phyloP scores from a whole-genome alignment of 2,888 invertebrate species.

The Acanthacorydalis orientalis region DNA sequence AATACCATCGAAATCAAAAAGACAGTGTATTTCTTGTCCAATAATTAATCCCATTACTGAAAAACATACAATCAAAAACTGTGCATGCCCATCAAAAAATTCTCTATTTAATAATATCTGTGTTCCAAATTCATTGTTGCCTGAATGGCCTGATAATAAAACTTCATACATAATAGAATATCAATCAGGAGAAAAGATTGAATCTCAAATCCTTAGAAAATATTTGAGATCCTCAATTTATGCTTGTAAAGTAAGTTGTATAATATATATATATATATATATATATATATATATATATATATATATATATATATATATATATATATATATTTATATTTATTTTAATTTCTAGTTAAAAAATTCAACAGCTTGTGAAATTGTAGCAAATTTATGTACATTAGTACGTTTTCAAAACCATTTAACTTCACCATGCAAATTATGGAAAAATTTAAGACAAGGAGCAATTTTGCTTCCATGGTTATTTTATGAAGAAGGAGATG shows the following conservation, averaged over 20 bases:
- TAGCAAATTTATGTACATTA: slow-evolving; percentile 50
- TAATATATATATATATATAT: background rate
- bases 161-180: slow-evolving; percentile 22
- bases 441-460: slow-evolving; percentile 16
- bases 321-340: slow-evolving; percentile 2
- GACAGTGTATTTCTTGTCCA: slow-evolving; percentile 24
- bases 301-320: slow-evolving; percentile 3
- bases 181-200: slow-evolving; percentile 12
- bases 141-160: slow-evolving; percentile 20
- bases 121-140: slow-evolving; percentile 16
- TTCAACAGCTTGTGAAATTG: slow-evolving; percentile 41
- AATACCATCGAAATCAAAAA: slow-evolving; percentile 22
- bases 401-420: slow-evolving; percentile 33
- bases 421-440: slow-evolving; percentile 27
- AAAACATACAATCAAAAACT: slow-evolving; percentile 15
- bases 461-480: slow-evolving; percentile 20
- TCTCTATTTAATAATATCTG: slow-evolving; percentile 16
- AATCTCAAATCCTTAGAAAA: slow-evolving; percentile 10
- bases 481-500: slow-evolving; percentile 31
- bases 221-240: slow-evolving; percentile 24
- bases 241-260: slow-evolving; percentile 24
- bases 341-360: slow-evolving; percentile 19
- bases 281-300: background rate
- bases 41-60: slow-evolving; percentile 8
- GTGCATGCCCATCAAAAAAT: slow-evolving; percentile 20